Percentiles rank a stretch among this genome's conserved stretches.
These are phyloP conservation scores for Halesus radiatus DNA, from an alignment of 1,140 invertebrate genomes.

Conservation along the genomic window DNA sequence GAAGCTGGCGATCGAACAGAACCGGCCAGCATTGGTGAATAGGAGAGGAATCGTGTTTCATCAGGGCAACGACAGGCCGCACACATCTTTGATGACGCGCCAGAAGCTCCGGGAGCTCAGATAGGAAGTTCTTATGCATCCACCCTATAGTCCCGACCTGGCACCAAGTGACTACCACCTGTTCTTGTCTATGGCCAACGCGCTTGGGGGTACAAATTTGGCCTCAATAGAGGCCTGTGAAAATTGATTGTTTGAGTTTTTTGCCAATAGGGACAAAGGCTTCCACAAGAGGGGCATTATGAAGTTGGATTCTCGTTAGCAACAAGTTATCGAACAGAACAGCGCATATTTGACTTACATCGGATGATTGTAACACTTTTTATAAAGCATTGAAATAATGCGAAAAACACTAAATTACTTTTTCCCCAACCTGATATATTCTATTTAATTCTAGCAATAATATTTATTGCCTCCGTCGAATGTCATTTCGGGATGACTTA, in stretches of 20 bases:
- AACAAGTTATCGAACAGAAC: too few species aligned
- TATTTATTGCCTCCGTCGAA: too few species aligned
- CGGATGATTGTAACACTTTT: slow-evolving; percentile 21
- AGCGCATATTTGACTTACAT: background rate
- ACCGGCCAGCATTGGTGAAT: slow-evolving; percentile 21
- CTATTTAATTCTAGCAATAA: too few species aligned
- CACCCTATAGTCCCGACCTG: slow-evolving; percentile 6
- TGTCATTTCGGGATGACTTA: too few species aligned
- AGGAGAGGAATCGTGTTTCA: slow-evolving; percentile 24
- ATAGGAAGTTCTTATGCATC: slow-evolving; percentile 9
- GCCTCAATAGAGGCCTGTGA: background rate
- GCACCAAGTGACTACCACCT: slow-evolving; percentile 5
- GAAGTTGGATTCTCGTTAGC: background rate
- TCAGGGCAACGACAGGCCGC: slow-evolving; percentile 4
- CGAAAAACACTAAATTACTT: too few species aligned
- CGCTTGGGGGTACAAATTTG: slow-evolving; percentile 1
- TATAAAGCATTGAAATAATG: slow-evolving; percentile 25
- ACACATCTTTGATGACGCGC: slow-evolving; percentile 18
- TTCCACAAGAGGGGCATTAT: background rate
- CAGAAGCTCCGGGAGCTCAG: slow-evolving; percentile 11
- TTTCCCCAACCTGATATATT: too few species aligned
- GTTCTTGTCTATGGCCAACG: background rate
- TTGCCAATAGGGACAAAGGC: slow-evolving; percentile 6
- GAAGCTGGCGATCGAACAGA: slow-evolving; percentile 16
- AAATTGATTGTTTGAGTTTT: slow-evolving; percentile 18